These are phyloP conservation scores for Rhea americana DNA, from an alignment of 2,113 vertebrate genomes.

Conservation along the genomic window DNA sequence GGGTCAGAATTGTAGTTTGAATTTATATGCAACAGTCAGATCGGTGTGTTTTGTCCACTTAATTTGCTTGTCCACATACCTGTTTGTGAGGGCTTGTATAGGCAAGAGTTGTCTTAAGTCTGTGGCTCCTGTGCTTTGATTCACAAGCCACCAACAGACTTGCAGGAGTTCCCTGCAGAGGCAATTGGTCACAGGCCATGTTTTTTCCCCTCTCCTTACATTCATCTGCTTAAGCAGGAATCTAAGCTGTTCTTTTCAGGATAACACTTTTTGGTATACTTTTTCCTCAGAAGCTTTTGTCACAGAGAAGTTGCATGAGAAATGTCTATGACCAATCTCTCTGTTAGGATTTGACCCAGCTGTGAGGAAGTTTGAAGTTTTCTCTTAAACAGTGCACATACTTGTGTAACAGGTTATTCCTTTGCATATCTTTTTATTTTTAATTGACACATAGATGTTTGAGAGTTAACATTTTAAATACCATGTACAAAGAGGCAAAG, in stretches of 20 bases:
- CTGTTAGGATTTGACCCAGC: not conserved
- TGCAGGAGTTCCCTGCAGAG: not conserved
- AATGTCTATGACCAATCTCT: not conserved
- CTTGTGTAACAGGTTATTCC: slow-evolving; percentile 51
- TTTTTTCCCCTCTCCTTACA: not conserved
- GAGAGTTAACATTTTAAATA: slow-evolving; percentile 24
- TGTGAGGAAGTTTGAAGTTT: not conserved
- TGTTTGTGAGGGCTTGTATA: not conserved
- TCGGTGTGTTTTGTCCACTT: not conserved
- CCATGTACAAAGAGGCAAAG: not conserved
- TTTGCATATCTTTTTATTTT: slow-evolving; percentile 42
- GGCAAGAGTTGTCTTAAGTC: not conserved
- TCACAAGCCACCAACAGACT: not conserved
- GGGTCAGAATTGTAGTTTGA: not conserved
- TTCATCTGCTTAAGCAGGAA: not conserved
- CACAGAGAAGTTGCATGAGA: not conserved
- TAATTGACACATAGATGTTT: not conserved
- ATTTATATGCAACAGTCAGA: not conserved
- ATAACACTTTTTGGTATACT: not conserved
- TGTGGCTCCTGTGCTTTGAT: not conserved
- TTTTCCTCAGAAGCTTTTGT: not conserved
- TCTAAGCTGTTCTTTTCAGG: not conserved
- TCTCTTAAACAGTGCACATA: not conserved
- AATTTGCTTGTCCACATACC: not conserved
- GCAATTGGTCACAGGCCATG: not conserved